Conservation (phyloP, 2,888 invertebrate species). For the Habrosyne pyritoides region DNA sequence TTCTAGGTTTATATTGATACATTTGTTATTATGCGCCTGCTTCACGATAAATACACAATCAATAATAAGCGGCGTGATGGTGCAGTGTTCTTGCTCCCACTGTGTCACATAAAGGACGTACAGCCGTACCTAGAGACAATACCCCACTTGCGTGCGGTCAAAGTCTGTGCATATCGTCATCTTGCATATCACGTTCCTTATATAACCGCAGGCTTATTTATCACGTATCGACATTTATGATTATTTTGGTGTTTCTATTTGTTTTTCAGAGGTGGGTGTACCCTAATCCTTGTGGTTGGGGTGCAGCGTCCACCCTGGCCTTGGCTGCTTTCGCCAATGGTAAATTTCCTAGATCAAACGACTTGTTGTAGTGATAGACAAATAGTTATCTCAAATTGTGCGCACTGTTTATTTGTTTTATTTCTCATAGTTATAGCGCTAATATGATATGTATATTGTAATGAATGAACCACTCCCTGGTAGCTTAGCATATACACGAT, state of each 20-base stretch:
- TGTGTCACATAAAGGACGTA: not conserved
- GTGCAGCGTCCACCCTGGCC: slow-evolving; percentile 52
- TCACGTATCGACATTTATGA: slow-evolving; percentile 27
- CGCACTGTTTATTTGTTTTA: slow-evolving; percentile 34
- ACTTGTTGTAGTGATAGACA: slow-evolving; percentile 28
- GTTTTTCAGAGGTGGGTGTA: slow-evolving; percentile 58
- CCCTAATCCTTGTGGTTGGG: slow-evolving; percentile 59
- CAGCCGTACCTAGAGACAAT: not conserved
- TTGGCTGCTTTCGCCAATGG: slow-evolving; percentile 57
- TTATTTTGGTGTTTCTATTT: slow-evolving; percentile 39
- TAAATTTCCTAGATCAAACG: slow-evolving; percentile 46
- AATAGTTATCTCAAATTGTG: slow-evolving; percentile 30
- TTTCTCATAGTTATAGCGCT: slow-evolving; percentile 15
- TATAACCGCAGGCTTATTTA: slow-evolving; percentile 19
- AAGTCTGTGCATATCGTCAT: slow-evolving; percentile 12
- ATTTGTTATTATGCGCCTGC: not conserved
- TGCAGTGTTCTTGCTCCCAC: not conserved
- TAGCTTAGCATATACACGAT: not conserved
- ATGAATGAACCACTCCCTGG: not conserved
- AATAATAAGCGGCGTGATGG: not conserved
- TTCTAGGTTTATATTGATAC: not conserved
- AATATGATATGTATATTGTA: not conserved
- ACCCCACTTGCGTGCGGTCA: slow-evolving; percentile 20
- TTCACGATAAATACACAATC: not conserved
- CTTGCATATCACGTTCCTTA: slow-evolving; percentile 28